Evolutionary conservation across 2,113 vertebrate species (phyloP).

Genomic region (Cercocebus atys): DNA sequence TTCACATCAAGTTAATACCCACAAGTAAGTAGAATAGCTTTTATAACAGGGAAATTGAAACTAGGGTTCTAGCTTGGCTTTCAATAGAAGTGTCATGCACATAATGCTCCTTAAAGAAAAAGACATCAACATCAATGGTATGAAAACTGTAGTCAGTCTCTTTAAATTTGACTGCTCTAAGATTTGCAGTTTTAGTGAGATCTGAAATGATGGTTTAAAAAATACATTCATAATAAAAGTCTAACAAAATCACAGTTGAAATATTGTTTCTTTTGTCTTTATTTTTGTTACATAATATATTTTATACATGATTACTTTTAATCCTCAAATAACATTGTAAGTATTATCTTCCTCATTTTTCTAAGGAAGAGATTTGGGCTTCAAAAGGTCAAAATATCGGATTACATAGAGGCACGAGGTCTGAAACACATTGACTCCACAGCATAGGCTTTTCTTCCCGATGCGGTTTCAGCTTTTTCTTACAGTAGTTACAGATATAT

Average conservation of each 20-base stretch:
- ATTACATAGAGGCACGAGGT: background rate
- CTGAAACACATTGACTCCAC: background rate
- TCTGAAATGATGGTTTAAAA: constrained; percentile 33
- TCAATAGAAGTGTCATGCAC: background rate
- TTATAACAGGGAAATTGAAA: constrained; percentile 11
- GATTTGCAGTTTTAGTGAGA: background rate
- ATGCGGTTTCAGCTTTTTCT: background rate
- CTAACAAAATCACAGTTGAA: constrained; percentile 38
- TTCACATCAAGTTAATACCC: constrained; percentile 8
- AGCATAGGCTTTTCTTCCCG: background rate
- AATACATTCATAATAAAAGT: constrained; percentile 43
- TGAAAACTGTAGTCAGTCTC: background rate
- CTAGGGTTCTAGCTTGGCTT: background rate
- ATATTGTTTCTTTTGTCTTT: constrained; percentile 36
- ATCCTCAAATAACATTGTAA: background rate
- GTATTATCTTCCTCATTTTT: background rate
- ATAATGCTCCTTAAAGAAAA: background rate
- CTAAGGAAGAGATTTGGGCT: background rate
- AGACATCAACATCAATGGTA: background rate
- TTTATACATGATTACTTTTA: background rate
- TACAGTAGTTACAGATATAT: background rate
- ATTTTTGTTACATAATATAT: background rate
- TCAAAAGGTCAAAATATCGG: background rate
- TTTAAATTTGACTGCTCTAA: constrained; percentile 11
- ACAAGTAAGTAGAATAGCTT: constrained; percentile 29